Evolutionary conservation across 2,113 vertebrate genomes (phyloP).

Genomic region (Smithornis capensis): DNA sequence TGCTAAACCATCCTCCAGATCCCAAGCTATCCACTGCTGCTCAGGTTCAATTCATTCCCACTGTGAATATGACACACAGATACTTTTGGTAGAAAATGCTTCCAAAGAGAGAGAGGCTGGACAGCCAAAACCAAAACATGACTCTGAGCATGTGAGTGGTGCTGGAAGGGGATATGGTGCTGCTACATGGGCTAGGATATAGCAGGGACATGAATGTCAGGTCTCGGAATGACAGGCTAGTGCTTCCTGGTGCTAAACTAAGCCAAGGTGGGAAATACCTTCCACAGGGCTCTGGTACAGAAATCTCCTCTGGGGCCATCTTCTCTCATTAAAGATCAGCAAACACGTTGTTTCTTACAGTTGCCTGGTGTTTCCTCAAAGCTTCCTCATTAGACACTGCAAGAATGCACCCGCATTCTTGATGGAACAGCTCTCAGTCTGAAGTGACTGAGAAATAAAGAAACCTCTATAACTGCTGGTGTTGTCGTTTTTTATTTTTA

Average conservation of each 20-base stretch:
- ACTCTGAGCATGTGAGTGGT: background rate
- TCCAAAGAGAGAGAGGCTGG: background rate
- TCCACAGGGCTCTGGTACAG: background rate
- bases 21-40: background rate
- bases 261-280: background rate
- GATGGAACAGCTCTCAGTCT: background rate
- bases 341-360: background rate
- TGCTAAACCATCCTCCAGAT: background rate
- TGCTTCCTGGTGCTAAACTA: background rate
- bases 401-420: background rate
- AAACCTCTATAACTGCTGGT: background rate
- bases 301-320: background rate
- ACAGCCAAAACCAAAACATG: background rate
- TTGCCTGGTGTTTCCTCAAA: background rate
- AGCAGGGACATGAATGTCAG: background rate
- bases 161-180: background rate
- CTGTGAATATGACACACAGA: background rate
- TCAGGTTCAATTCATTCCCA: background rate
- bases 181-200: background rate
- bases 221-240: background rate
- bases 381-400: background rate
- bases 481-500: background rate
- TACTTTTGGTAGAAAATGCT: background rate
- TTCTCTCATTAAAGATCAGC: background rate
- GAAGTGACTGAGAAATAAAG: slow-evolving; percentile 35